Evolutionary conservation across 2,888 invertebrate species (phyloP).

Genomic region (Drosophila mulleri): DNA sequence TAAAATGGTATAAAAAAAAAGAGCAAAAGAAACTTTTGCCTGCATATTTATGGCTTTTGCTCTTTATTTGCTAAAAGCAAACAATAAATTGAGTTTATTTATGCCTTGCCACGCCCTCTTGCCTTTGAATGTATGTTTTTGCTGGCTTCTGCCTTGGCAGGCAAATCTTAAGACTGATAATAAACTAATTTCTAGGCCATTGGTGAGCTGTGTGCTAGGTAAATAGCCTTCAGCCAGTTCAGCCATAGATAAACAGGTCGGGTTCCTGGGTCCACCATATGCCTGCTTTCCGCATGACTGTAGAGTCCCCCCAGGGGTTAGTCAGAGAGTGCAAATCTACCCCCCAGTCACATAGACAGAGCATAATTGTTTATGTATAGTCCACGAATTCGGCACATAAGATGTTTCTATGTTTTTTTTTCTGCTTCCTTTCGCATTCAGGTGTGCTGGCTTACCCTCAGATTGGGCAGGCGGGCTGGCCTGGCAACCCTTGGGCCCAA

Average conservation of each 20-base stretch:
- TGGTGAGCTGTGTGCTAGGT: constrained; percentile 11
- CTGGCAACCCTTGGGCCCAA: constrained; percentile 64
- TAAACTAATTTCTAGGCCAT: constrained; percentile 50
- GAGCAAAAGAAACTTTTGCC: constrained; percentile 37
- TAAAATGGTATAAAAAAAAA: constrained; percentile 17
- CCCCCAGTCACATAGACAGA: constrained; percentile 42
- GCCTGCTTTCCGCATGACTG: constrained; percentile 45
- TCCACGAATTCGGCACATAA: constrained; percentile 17
- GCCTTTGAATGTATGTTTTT: not conserved
- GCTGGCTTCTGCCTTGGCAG: not conserved
- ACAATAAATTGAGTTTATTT: constrained; percentile 57
- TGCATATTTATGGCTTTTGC: constrained; percentile 69
- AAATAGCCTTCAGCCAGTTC: constrained; percentile 31
- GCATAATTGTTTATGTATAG: constrained; percentile 71
- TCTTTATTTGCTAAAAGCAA: constrained; percentile 51
- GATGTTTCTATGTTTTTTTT: constrained; percentile 8
- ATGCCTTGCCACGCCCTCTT: constrained; percentile 41
- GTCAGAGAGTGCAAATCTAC: constrained; percentile 44
- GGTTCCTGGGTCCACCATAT: constrained; percentile 46
- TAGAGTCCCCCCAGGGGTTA: constrained; percentile 13
- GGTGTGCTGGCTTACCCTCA: constrained; percentile 56
- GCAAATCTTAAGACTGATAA: constrained; percentile 29
- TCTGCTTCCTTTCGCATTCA: constrained; percentile 53
- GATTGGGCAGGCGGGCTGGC: constrained; percentile 1
- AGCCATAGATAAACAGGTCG: constrained; percentile 51